phyloP scores from a whole-genome alignment of 2,113 vertebrate species.

The Orthonyx spaldingii region DNA sequence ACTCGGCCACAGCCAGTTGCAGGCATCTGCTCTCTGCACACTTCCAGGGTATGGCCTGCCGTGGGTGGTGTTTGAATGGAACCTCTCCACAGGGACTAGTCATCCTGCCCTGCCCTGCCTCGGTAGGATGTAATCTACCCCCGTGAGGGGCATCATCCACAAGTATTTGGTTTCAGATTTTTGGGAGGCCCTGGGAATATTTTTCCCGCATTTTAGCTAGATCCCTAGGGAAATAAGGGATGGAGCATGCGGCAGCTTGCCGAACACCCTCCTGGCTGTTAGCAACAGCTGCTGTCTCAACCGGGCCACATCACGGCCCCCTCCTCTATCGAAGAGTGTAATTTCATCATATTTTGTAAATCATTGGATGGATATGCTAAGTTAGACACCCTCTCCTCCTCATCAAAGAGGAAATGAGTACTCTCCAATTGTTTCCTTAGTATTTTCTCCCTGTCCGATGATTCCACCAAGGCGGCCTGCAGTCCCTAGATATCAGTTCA shows the following conservation, averaged over 20 bases:
- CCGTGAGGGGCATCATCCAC: too few relatives aligned
- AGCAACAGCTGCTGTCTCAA: fast-evolving
- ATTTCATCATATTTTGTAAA: background rate
- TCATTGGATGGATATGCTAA: background rate
- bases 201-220: background rate
- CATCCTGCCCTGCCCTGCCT: background rate
- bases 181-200: background rate
- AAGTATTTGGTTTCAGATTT: fast-evolving
- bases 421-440: background rate
- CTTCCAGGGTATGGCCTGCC: too few relatives aligned
- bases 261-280: background rate
- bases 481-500: background rate
- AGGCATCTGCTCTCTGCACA: fast-evolving
- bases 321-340: background rate
- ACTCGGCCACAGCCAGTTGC: fast-evolving
- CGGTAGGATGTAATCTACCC: background rate
- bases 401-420: background rate
- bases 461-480: background rate
- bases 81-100: too few relatives aligned
- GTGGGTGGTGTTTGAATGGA: background rate
- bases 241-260: background rate
- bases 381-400: background rate
- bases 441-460: background rate
- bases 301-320: too few relatives aligned
- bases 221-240: too few relatives aligned